phyloP scores from a whole-genome alignment of 2,797 vertebrate species.

The Myiothlypis coronata region DNA sequence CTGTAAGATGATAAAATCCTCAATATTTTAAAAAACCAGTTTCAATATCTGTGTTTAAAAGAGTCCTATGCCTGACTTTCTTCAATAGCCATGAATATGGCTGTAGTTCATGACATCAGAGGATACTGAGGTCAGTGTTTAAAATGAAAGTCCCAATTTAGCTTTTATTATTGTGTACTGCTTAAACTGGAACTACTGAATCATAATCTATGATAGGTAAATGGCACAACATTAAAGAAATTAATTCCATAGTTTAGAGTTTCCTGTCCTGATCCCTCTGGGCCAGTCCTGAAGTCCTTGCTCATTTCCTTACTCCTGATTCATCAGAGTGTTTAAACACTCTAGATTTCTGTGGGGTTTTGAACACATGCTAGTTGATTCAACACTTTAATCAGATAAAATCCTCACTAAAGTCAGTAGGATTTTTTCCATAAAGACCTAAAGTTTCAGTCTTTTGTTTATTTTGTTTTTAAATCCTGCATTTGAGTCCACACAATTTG shows the following conservation, averaged over 20 bases:
- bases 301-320: slow-evolving; percentile 41
- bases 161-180: not conserved
- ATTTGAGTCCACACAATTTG: not conserved
- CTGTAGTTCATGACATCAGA: not conserved
- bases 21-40: not conserved
- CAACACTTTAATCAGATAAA: not conserved
- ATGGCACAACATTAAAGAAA: slow-evolving; percentile 33
- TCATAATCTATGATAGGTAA: slow-evolving; percentile 1
- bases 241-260: not conserved
- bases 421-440: not conserved
- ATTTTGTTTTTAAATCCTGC: not conserved
- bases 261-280: not conserved
- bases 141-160: not conserved
- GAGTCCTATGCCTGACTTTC: not conserved
- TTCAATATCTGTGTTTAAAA: not conserved
- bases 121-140: not conserved
- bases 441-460: not conserved
- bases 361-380: not conserved
- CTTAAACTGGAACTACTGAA: slow-evolving; percentile 27
- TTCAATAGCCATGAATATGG: not conserved
- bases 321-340: slow-evolving; percentile 21
- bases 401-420: not conserved
- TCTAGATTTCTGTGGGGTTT: not conserved
- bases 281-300: not conserved
- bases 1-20: not conserved